Conservation (phyloP, 2,113 vertebrate genomes). For the Psettodes erumei region DNA sequence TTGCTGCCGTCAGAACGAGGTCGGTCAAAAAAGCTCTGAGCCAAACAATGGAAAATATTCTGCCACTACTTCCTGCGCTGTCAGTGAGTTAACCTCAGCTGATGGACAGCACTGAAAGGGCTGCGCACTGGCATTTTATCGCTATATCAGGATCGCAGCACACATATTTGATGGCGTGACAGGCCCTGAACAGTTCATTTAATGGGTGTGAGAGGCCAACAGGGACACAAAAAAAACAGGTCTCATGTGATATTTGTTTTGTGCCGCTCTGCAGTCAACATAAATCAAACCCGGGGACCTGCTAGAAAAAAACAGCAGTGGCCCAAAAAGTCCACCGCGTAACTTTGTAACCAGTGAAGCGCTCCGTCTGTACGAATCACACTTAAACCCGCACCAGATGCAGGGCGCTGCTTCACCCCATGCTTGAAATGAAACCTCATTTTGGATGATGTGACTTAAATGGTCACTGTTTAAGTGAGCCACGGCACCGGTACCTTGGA, state of each 20-base stretch:
- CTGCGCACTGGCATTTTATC: conserved; percentile 25
- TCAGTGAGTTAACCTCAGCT: conserved; percentile 34
- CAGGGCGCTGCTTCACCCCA: neutral
- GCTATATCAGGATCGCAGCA: neutral
- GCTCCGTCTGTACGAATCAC: neutral
- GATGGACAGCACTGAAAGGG: conserved; percentile 19
- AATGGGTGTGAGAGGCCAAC: neutral
- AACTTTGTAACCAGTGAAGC: no score
- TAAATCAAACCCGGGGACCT: neutral
- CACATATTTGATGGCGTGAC: neutral
- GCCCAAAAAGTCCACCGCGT: neutral
- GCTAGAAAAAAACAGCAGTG: neutral
- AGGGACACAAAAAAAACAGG: neutral
- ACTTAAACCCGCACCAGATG: neutral
- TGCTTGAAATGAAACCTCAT: neutral
- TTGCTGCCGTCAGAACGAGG: conserved; percentile 33
- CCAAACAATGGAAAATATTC: conserved; percentile 59
- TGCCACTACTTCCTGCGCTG: conserved; percentile 43
- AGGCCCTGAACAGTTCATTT: neutral
- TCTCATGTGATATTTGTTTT: neutral
- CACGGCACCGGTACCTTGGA: neutral
- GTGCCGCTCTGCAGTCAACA: neutral
- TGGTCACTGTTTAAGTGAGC: neutral
- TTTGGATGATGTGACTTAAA: neutral
- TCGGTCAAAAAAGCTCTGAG: conserved; percentile 33